Percentiles rank a stretch among this genome's conserved stretches.
Evolutionary conservation across 2,888 invertebrate species (phyloP).

Genomic region (Itoplectis maculator): DNA sequence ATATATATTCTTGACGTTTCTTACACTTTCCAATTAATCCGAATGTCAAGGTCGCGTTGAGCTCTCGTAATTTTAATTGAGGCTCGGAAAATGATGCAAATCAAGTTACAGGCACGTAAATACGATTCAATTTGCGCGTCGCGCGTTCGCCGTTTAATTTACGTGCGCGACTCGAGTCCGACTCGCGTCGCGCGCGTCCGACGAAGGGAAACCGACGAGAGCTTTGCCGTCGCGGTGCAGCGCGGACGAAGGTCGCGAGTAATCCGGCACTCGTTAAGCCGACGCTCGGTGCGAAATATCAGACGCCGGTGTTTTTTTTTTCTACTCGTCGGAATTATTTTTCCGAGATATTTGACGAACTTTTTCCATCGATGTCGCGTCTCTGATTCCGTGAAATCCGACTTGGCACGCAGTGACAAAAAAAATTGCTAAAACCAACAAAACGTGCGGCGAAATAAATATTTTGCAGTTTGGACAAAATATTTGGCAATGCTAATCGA

Average conservation of each 20-base stretch:
- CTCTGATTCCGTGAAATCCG: too few species aligned
- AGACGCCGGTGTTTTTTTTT: constrained; percentile 6
- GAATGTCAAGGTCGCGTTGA: too few species aligned
- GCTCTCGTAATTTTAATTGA: too few species aligned
- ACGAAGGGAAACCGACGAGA: background rate
- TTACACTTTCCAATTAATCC: too few species aligned
- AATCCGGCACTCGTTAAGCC: constrained; percentile 16
- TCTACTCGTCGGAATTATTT: background rate
- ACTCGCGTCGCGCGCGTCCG: background rate
- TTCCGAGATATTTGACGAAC: background rate
- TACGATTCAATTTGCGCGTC: constrained; percentile 17
- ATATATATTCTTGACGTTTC: too few species aligned
- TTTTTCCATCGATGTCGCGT: background rate
- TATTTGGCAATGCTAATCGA: too few species aligned
- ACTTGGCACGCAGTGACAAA: too few species aligned
- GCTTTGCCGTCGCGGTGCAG: too few species aligned
- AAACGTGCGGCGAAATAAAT: too few species aligned
- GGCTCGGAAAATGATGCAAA: too few species aligned
- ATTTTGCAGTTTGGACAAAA: too few species aligned
- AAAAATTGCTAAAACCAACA: too few species aligned
- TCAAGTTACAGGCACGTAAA: background rate
- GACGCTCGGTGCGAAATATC: background rate
- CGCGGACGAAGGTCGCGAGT: background rate
- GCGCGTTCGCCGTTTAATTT: constrained; percentile 27
- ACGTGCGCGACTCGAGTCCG: background rate